Percentiles rank a stretch among this genome's conserved stretches.
Conservation (phyloP, 2,888 invertebrate species). For the Limenitis arthemis region DNA sequence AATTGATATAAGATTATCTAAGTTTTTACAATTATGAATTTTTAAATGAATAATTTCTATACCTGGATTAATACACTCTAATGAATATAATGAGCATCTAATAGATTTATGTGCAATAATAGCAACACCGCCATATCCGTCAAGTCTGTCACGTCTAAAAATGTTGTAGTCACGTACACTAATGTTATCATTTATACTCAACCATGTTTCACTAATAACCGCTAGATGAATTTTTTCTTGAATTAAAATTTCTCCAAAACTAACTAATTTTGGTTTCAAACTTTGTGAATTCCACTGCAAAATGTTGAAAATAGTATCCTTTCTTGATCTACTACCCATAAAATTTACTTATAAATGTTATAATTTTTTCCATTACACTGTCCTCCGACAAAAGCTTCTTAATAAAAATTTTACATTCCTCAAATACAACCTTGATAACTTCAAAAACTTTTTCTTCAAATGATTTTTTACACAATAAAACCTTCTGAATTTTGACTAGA, state of each 20-base stretch:
- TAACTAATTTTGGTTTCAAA: conserved; percentile 1
- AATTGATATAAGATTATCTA: conserved; percentile 15
- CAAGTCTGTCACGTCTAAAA: conserved; percentile 13
- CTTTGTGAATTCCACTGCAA: conserved; percentile 17
- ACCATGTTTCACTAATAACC: conserved; percentile 19
- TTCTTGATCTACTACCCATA: not conserved
- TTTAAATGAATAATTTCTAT: conserved; percentile 13
- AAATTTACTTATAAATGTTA: not conserved
- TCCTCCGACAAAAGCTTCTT: not conserved
- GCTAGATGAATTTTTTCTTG: conserved; percentile 15
- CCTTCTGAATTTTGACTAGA: not conserved
- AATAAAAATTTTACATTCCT: not conserved
- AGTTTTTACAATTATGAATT: conserved; percentile 4
- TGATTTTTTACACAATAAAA: not conserved
- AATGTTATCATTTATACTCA: conserved; percentile 2
- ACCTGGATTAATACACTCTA: conserved; percentile 1
- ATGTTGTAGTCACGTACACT: conserved; percentile 13
- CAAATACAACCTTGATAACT: not conserved
- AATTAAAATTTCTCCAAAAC: not conserved
- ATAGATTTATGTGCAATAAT: conserved; percentile 15
- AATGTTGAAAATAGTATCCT: not conserved
- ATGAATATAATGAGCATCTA: not conserved
- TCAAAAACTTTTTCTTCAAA: not conserved
- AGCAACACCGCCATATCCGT: conserved; percentile 19
- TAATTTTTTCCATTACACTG: not conserved